Conservation (phyloP, 1,140 invertebrate species). For the Brachionus koreanus region DNA sequence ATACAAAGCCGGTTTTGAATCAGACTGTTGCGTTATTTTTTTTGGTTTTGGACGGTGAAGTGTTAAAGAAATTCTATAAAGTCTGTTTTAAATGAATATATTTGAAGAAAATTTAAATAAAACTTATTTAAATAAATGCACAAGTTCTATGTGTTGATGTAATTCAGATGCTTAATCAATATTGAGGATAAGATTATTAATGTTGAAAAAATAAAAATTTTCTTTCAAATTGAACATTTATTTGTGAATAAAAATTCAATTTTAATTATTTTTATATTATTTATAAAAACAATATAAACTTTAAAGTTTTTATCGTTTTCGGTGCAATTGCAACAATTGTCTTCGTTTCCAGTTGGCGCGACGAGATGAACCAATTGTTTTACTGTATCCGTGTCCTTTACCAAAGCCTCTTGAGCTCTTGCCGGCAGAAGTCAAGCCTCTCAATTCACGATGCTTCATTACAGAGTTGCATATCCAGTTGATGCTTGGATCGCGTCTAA, state of each 20-base stretch:
- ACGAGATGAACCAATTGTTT: conserved; percentile 93
- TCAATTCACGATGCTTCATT: conserved; percentile 95
- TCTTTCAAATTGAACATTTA: conserved; percentile 22
- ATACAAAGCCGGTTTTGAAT: no score
- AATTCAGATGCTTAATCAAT: no score
- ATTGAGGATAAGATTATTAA: no score
- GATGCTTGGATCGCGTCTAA: conserved; percentile 86
- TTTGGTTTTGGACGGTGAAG: no score
- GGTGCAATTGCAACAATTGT: conserved; percentile 84
- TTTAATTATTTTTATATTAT: conserved; percentile 34
- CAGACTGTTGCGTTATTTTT: no score
- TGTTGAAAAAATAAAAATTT: no score
- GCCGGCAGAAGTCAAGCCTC: conserved; percentile 92
- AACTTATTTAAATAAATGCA: no score
- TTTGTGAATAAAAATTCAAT: not conserved
- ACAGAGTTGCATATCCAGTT: conserved; percentile 97
- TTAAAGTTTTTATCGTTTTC: conserved; percentile 78
- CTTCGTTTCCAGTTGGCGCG: conserved; percentile 84
- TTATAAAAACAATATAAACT: conserved; percentile 13
- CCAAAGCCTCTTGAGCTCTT: conserved; percentile 92
- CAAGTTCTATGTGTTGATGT: no score
- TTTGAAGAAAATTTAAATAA: no score
- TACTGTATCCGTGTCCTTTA: conserved; percentile 87
- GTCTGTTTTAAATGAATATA: no score
- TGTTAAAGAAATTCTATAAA: no score